Conservation (phyloP, 2,888 invertebrate genomes). For the Holacanthella duospinosa region DNA sequence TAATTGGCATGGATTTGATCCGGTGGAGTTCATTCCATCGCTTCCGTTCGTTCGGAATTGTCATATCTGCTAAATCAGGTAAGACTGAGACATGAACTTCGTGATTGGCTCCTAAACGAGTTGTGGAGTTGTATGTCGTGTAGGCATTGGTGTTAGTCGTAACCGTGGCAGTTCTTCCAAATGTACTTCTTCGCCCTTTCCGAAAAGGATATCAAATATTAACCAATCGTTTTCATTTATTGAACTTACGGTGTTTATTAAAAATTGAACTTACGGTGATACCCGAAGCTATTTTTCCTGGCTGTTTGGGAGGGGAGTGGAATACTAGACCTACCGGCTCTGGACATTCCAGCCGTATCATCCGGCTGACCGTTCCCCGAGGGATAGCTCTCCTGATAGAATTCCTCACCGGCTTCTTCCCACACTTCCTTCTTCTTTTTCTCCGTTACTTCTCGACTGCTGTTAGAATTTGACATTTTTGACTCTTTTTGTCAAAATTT, state of each 20-base stretch:
- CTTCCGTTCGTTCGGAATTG: constrained; percentile 66
- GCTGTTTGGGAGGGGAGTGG: constrained; percentile 28
- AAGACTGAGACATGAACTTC: constrained; percentile 57
- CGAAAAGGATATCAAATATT: not conserved
- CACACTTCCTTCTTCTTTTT: constrained; percentile 48
- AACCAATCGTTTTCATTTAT: not conserved
- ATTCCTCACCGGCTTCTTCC: constrained; percentile 76
- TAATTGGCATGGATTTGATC: constrained; percentile 71
- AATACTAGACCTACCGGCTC: constrained; percentile 12
- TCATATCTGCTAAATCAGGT: constrained; percentile 64
- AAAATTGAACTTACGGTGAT: not conserved
- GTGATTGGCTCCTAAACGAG: constrained; percentile 36
- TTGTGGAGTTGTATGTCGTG: constrained; percentile 22
- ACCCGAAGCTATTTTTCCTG: constrained; percentile 14
- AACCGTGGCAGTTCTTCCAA: not conserved
- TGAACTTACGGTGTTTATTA: not conserved
- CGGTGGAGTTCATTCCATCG: constrained; percentile 79
- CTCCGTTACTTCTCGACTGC: constrained; percentile 23
- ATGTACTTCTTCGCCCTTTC: not conserved
- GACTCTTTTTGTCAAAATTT: too few species aligned
- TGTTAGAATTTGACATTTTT: constrained; percentile 6
- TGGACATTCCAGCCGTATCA: constrained; percentile 11
- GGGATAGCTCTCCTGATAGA: constrained; percentile 74
- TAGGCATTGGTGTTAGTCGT: not conserved
- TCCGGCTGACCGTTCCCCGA: constrained; percentile 25